These are phyloP conservation scores for Agriopis aurantiaria DNA, from an alignment of 2,888 invertebrate genomes.

Conservation along the genomic window DNA sequence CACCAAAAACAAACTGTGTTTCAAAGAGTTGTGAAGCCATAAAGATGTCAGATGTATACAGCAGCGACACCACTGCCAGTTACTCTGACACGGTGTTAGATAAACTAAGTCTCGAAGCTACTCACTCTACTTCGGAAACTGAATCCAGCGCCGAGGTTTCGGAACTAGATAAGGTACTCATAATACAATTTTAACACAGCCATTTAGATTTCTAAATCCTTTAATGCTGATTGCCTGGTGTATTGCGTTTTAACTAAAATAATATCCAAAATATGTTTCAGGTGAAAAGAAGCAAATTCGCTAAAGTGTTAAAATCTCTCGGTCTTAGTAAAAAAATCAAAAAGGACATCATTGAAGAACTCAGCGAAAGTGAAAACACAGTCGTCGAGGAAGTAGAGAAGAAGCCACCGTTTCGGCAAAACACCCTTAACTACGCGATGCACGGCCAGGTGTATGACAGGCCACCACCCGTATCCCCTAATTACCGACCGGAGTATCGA, in stretches of 20 bases:
- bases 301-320: constrained; percentile 64
- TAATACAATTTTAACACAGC: background rate
- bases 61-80: constrained; percentile 60
- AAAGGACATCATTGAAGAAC: constrained; percentile 66
- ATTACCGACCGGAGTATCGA: constrained; percentile 35
- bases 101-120: constrained; percentile 64
- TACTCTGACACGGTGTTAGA: constrained; percentile 75
- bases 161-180: constrained; percentile 56
- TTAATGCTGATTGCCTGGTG: background rate
- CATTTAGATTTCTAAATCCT: too few species aligned
- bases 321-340: constrained; percentile 69
- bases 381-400: constrained; percentile 56
- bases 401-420: constrained; percentile 63
- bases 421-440: constrained; percentile 70
- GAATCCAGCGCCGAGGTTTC: constrained; percentile 57
- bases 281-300: constrained; percentile 62
- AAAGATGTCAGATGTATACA: constrained; percentile 56
- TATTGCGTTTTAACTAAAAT: background rate
- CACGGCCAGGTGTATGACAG: constrained; percentile 66
- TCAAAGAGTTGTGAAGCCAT: constrained; percentile 81
- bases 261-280: constrained; percentile 50
- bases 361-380: constrained; percentile 66
- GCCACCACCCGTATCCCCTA: constrained; percentile 55
- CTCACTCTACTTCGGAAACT: constrained; percentile 59
- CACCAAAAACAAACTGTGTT: constrained; percentile 65